Conservation (phyloP, 2,888 invertebrate genomes). For the Lymantria dispar region DNA sequence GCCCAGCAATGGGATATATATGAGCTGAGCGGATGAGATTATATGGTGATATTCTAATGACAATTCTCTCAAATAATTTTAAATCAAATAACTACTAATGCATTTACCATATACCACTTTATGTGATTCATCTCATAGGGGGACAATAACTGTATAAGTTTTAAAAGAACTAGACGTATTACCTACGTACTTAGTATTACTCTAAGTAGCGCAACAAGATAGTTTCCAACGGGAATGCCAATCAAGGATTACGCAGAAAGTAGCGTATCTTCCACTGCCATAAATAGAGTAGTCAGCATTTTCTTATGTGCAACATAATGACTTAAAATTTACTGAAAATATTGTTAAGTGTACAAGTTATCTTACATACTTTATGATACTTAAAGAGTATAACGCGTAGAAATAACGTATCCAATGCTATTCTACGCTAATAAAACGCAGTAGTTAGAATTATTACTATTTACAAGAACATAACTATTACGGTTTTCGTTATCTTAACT, state of each 20-base stretch:
- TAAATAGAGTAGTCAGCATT: conserved; percentile 16
- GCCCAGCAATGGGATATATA: too few species aligned
- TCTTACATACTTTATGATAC: neutral
- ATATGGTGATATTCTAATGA: too few species aligned
- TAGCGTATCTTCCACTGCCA: conserved; percentile 48
- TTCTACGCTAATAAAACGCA: conserved; percentile 4
- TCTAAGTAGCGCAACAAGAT: conserved; percentile 30
- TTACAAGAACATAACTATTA: conserved; percentile 17
- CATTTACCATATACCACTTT: too few species aligned
- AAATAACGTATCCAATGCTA: conserved; percentile 13
- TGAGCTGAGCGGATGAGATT: too few species aligned
- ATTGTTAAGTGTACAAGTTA: conserved; percentile 1
- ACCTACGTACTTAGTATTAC: conserved; percentile 3
- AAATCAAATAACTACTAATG: too few species aligned
- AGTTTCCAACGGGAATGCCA: conserved; percentile 58
- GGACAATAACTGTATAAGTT: too few species aligned
- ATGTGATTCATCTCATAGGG: too few species aligned
- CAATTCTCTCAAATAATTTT: too few species aligned
- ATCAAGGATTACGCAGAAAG: conserved; percentile 64
- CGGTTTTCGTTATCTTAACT: conserved; percentile 24
- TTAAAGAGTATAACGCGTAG: neutral
- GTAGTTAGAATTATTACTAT: conserved; percentile 20
- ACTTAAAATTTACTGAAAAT: conserved; percentile 21
- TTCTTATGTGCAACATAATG: conserved; percentile 10
- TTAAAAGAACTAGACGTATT: too few species aligned